Percentiles rank a stretch among this genome's conserved stretches.
Evolutionary conservation across 1,140 invertebrate genomes (phyloP).

Genomic region (Kradibia gibbosae): DNA sequence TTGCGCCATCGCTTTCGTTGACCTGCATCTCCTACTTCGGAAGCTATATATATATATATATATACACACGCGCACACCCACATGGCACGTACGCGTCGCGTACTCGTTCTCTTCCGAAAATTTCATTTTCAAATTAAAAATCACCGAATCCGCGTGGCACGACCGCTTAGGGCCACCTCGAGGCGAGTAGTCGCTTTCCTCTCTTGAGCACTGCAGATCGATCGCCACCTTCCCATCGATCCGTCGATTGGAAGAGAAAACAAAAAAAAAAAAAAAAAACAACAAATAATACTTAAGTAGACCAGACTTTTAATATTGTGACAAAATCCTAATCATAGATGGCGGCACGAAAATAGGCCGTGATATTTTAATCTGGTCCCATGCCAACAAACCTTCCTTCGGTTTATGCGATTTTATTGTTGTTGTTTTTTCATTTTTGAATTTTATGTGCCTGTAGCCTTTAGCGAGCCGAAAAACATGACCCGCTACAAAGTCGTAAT

Average conservation of each 20-base stretch:
- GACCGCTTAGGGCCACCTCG: no score
- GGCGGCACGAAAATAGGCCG: conserved; percentile 45
- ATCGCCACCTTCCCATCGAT: no score
- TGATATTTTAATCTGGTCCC: conserved; percentile 43
- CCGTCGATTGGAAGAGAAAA: background rate
- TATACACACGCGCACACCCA: no score
- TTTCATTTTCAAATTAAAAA: no score
- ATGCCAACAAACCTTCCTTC: conserved; percentile 30
- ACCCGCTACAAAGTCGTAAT: background rate
- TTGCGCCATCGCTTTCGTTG: no score
- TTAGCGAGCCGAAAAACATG: background rate
- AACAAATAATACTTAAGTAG: background rate
- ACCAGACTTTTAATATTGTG: background rate
- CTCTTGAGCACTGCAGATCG: no score
- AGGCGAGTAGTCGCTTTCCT: no score
- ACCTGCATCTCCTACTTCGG: no score
- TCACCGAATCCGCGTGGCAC: no score
- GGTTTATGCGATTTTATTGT: conserved; percentile 36
- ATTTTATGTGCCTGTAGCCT: conserved; percentile 24
- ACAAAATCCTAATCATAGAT: conserved; percentile 45
- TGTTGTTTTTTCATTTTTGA: conserved; percentile 41
- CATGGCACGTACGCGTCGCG: no score
- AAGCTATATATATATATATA: no score
- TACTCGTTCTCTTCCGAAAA: no score
- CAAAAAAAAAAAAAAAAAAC: background rate